Conservation (phyloP, 2,888 invertebrate species). For the Melinopterus prodromus region DNA sequence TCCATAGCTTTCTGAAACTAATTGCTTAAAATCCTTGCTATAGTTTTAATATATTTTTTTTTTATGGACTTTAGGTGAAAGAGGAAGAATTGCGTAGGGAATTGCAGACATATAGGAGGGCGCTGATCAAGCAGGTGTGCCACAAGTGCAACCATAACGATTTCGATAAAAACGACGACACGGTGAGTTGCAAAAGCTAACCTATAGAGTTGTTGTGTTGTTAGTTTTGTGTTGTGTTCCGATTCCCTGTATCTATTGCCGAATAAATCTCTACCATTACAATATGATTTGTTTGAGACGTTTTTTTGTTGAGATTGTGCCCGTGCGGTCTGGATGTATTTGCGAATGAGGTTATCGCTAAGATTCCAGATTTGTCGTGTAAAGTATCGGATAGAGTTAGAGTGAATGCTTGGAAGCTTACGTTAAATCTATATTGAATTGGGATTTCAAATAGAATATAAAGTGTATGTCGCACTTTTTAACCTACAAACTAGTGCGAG, state of each 20-base stretch:
- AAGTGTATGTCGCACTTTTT: too few relatives aligned
- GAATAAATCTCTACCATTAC: conserved; percentile 10
- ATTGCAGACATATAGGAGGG: conserved; percentile 78
- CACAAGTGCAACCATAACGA: conserved; percentile 69
- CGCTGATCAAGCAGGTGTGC: conserved; percentile 73
- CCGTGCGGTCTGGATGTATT: too few relatives aligned
- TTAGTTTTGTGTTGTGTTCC: conserved; percentile 13
- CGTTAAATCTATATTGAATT: too few relatives aligned
- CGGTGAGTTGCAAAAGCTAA: conserved; percentile 59
- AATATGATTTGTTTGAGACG: not conserved
- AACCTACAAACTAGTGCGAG: too few relatives aligned
- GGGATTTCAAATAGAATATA: too few relatives aligned
- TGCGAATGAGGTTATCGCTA: too few relatives aligned
- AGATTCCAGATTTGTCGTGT: too few relatives aligned
- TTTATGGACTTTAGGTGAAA: conserved; percentile 66
- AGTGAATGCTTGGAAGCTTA: too few relatives aligned
- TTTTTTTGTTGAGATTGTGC: not conserved
- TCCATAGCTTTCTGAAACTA: not conserved
- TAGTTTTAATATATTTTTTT: not conserved
- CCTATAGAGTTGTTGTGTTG: conserved; percentile 6
- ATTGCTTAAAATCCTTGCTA: not conserved
- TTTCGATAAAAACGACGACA: conserved; percentile 65
- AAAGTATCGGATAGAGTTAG: too few relatives aligned
- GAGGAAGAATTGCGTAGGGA: conserved; percentile 82
- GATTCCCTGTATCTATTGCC: conserved; percentile 6